These are phyloP conservation scores for Mellivora capensis DNA, from an alignment of 2,113 vertebrate species.

Conservation along the genomic window DNA sequence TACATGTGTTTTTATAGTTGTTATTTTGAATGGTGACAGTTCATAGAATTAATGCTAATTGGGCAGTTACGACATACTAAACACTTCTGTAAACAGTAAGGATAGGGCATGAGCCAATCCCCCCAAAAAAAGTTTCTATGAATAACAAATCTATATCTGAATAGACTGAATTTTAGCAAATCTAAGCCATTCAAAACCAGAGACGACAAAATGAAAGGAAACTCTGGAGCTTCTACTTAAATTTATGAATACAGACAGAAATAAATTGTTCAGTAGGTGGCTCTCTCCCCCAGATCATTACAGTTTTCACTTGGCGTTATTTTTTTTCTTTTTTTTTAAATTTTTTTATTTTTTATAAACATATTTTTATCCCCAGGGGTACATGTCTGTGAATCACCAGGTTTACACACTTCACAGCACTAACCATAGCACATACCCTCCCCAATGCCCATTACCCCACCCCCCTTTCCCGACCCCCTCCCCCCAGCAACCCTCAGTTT, in stretches of 20 bases:
- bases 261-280: neutral
- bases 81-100: neutral
- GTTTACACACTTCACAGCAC: no score
- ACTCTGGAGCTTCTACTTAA: neutral
- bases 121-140: neutral
- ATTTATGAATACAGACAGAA: neutral
- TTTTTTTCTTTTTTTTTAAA: no score
- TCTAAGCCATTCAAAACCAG: neutral
- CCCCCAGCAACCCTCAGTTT: no score
- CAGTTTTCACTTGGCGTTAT: neutral
- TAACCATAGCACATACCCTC: no score
- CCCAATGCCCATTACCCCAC: no score
- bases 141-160: neutral
- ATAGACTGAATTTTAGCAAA: neutral
- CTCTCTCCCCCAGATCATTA: neutral
- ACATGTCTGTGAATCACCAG: no score
- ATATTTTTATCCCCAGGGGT: no score
- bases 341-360: no score
- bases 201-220: neutral
- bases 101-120: neutral
- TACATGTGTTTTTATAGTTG: neutral
- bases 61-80: neutral
- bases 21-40: neutral
- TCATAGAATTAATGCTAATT: neutral
- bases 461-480: no score